phyloP scores from a whole-genome alignment of 2,888 invertebrate species.

The Morpho achilles region DNA sequence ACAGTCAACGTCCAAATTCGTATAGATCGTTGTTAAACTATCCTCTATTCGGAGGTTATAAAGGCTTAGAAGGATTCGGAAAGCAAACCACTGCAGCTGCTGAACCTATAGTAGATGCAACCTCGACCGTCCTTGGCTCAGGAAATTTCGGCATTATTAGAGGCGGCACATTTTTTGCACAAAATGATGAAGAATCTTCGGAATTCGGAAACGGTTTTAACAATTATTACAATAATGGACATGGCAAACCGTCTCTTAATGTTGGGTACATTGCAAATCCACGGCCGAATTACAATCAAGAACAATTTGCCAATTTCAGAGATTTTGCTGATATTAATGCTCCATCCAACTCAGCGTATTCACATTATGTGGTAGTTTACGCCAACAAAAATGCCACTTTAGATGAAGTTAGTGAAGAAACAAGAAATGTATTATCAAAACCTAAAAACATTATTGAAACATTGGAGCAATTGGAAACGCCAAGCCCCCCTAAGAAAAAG shows the following conservation, averaged over 20 bases:
- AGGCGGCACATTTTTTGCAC: conserved; percentile 91
- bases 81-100: conserved; percentile 56
- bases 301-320: conserved; percentile 93
- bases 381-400: conserved; percentile 87
- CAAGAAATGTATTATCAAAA: conserved; percentile 62
- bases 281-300: conserved; percentile 86
- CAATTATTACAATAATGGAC: conserved; percentile 83
- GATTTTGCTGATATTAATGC: conserved; percentile 93
- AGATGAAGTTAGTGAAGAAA: conserved; percentile 71
- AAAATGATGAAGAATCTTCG: conserved; percentile 82
- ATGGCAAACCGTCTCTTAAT: conserved; percentile 83
- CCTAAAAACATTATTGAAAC: conserved; percentile 93
- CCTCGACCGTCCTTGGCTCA: conserved; percentile 85
- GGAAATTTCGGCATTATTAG: conserved; percentile 92
- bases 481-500: conserved; percentile 64
- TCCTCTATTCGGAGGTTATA: conserved; percentile 61
- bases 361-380: conserved; percentile 90
- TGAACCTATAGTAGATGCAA: conserved; percentile 70
- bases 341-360: conserved; percentile 88
- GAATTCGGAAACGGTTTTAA: conserved; percentile 80
- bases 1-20: conserved; percentile 79
- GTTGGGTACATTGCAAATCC: conserved; percentile 83
- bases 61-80: conserved; percentile 57
- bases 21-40: conserved; percentile 69
- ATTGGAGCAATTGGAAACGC: conserved; percentile 83